Percentiles rank a stretch among this genome's conserved stretches.
These are phyloP conservation scores for Camponotus vicinus DNA, from an alignment of 1,140 invertebrate genomes.

Conservation along the genomic window DNA sequence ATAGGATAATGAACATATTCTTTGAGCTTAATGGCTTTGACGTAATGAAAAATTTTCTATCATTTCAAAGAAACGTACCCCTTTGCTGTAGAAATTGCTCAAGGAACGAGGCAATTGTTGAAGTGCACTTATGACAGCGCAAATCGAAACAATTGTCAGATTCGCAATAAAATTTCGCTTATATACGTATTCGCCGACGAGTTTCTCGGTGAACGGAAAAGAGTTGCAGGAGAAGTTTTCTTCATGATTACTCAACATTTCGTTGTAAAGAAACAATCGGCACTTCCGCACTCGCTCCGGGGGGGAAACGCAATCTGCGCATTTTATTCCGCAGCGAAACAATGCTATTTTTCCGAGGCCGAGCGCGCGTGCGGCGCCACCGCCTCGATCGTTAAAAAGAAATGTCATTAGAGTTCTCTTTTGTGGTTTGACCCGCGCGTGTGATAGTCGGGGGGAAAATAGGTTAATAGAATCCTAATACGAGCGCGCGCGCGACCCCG, in stretches of 20 bases:
- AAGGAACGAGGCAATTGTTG: neutral
- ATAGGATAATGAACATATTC: slow-evolving; percentile 15
- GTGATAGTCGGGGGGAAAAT: slow-evolving; percentile 54
- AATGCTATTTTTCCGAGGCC: slow-evolving; percentile 43
- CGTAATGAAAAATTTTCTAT: slow-evolving; percentile 23
- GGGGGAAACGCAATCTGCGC: slow-evolving; percentile 39
- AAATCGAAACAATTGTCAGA: slow-evolving; percentile 41
- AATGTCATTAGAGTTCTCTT: slow-evolving; percentile 64
- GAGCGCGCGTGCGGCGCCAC: neutral
- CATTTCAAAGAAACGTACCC: slow-evolving; percentile 18
- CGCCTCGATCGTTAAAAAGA: slow-evolving; percentile 20
- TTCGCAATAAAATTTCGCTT: slow-evolving; percentile 32
- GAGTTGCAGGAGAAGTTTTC: slow-evolving; percentile 26
- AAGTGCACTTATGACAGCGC: slow-evolving; percentile 26
- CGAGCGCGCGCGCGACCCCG: slow-evolving; percentile 20
- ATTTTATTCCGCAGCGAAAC: slow-evolving; percentile 31
- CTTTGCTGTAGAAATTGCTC: slow-evolving; percentile 23
- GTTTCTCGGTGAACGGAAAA: neutral
- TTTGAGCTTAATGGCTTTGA: slow-evolving; percentile 4
- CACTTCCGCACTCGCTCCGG: neutral
- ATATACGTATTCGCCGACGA: slow-evolving; percentile 11
- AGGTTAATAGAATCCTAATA: slow-evolving; percentile 74
- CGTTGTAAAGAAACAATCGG: slow-evolving; percentile 52
- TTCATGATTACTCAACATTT: slow-evolving; percentile 53
- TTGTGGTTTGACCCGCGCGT: slow-evolving; percentile 50